Evolutionary conservation across 2,888 invertebrate genomes (phyloP), one percentile per base, ranked within the genome.

Genomic region (Drosophila flavopinicola): DNA sequence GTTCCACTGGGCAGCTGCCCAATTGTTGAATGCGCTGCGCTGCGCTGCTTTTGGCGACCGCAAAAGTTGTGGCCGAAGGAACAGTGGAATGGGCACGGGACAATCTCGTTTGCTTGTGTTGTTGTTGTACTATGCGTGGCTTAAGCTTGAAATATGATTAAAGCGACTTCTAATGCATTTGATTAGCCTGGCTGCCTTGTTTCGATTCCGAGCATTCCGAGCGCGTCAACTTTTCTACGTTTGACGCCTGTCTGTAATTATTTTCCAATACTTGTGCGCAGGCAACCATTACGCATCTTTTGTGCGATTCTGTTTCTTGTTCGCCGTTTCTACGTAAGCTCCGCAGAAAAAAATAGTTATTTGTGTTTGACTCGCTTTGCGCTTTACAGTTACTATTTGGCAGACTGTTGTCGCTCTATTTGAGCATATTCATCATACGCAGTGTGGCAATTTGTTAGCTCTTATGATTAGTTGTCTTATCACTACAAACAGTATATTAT

Each of bases 231-330:
- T 4, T 27, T 52, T n/a, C 32, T n/a, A 17, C 30, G 29, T 39
- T 17, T 44, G 39, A 15, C 35, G 41, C 27, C 41, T 47, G 33
- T 11, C 49, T 49, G 60, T 88, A 88, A 89, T 89, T 87, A 88
- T 88, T 89, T 89, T 89, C 88, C 89, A 65, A 88, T 89, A 89
- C 72, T 90, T 89, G 78, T 89, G 90, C 90, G 90, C 90, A 90
- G 85, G 67, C 75, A 57, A 58, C 89, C 88, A 90, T 90, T 90
- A 90, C 90, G 90, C 90, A 90, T 79, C 87, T 88, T 90, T 89
- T 20, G 89, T 89, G 86, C 71, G 75, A 77, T 89, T 87, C 57
- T 66, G 59, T 45, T 66, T 57, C 64, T 51, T 54, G 30, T 53
- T 65, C 66, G 47, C 10, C 57, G 49, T 54, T 59, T 58, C 59